Base-by-base conservation (phyloP, 2,113 vertebrate species). In the Siniperca knerii region DNA sequence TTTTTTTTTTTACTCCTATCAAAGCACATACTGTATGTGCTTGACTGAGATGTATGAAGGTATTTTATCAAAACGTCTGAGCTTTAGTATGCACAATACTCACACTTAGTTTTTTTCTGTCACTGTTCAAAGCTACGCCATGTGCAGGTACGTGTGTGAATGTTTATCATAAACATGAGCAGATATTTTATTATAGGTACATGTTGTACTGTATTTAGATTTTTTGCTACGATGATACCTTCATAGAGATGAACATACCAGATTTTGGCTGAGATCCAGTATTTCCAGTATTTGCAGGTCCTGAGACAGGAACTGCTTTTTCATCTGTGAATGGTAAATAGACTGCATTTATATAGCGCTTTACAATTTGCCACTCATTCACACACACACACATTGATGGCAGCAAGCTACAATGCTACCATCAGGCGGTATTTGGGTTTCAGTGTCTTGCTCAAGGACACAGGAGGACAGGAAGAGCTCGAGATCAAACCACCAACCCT, bases 201-300 rank as follows among this genome's bases (percentile, higher is more conserved):
- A 64, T 6, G 11, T 42, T 66, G 10, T 13, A 42, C 2, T 42
- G 21, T 42, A 8, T 42, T 66, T 20, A 33, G 4, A 29, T 69
- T 50, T 69, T 33, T n/a, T 29, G n/a, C 48, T 54, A 54, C 25
- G 37, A 23, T 23, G 12, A 57, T n/a, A 37, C 0, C 16, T 55
- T 40, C 20, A 37, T 4, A 64, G 18, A 76, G 37, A 40, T 33
- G 8, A 65, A 66, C 54, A 25, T 79, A 79, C 76, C 76, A 67
- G 29, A 21, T 33, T 79, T 4, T 0, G 5, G 44, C 13, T 66
- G 67, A 66, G 61, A 16, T 50, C 42, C 67, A 54, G 40, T 11
- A 69, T 44, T 23, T 52, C 29, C 67, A 52, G 42, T 8, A 69
- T 44, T 12, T 54, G 23, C 75, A 21, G 76, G 18, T 68, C 65